These are phyloP conservation scores for Hemicentrotus pulcherrimus DNA, from an alignment of 35 echinoderm and acorn worm genomes.

Conservation along the genomic window DNA sequence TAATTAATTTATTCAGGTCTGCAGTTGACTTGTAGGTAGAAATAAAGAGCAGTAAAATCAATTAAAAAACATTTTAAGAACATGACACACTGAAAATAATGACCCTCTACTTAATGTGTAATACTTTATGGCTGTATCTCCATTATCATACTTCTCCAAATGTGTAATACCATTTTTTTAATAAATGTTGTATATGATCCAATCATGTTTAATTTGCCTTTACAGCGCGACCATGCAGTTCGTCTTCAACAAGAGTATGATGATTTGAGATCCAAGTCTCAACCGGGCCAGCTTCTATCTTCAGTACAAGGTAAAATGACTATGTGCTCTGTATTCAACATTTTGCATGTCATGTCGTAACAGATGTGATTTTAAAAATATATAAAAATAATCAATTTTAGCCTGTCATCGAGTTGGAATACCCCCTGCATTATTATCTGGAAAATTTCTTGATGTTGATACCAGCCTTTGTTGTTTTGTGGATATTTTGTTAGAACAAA, in stretches of 20 bases:
- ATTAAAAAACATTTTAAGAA: neutral
- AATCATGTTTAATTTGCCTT: neutral
- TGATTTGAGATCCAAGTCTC: neutral
- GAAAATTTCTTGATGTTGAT: neutral
- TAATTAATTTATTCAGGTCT: no score
- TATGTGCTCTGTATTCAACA: neutral
- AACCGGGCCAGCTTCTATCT: neutral
- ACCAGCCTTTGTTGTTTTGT: no score
- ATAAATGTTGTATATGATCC: neutral
- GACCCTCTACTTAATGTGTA: neutral
- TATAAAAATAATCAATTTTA: no score
- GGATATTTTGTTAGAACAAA: neutral
- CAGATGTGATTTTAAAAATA: no score
- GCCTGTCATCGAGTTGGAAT: neutral
- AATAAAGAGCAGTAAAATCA: no score
- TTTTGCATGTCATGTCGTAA: no score
- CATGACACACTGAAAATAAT: neutral
- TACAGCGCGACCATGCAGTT: conserved; percentile 26
- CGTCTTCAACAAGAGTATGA: neutral
- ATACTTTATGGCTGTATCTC: neutral
- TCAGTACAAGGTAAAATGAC: neutral
- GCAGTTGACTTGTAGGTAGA: no score
- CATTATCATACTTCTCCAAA: no score
- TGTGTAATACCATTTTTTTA: neutral
- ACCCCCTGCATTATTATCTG: neutral